Percentiles rank a stretch among this genome's conserved stretches.
Evolutionary conservation across 2,797 vertebrate genomes (phyloP).

Genomic region (Cephalopachus bancanus): DNA sequence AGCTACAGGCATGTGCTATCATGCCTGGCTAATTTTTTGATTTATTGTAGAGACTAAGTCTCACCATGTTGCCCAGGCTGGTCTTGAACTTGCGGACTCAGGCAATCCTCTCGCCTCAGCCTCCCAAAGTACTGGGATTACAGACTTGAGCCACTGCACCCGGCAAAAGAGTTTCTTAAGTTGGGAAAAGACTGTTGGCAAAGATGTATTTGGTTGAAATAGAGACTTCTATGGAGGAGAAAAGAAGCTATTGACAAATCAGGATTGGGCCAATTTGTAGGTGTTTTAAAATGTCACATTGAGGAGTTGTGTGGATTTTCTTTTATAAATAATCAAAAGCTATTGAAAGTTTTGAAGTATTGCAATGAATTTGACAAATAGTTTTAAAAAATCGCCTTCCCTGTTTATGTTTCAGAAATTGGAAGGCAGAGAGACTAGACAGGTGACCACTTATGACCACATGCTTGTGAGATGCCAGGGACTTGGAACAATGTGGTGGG

Average conservation of each 20-base stretch:
- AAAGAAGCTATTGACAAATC: neutral
- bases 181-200: neutral
- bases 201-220: neutral
- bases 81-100: too few relatives aligned
- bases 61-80: too few relatives aligned
- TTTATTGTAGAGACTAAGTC: too few relatives aligned
- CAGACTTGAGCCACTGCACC: too few relatives aligned
- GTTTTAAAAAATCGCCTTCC: neutral
- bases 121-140: too few relatives aligned
- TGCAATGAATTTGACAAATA: neutral
- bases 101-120: too few relatives aligned
- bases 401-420: neutral
- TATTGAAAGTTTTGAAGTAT: neutral
- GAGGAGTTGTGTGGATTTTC: constrained; percentile 3
- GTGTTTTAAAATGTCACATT: neutral
- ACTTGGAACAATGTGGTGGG: neutral
- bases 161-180: neutral
- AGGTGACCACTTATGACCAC: neutral
- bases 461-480: neutral
- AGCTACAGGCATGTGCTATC: too few relatives aligned
- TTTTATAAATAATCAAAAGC: neutral
- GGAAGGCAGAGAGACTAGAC: neutral
- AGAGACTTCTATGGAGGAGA: neutral
- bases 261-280: neutral
- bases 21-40: too few relatives aligned